Evolutionary conservation across 2,888 invertebrate genomes (phyloP).

Genomic region (Apamea epomidion): DNA sequence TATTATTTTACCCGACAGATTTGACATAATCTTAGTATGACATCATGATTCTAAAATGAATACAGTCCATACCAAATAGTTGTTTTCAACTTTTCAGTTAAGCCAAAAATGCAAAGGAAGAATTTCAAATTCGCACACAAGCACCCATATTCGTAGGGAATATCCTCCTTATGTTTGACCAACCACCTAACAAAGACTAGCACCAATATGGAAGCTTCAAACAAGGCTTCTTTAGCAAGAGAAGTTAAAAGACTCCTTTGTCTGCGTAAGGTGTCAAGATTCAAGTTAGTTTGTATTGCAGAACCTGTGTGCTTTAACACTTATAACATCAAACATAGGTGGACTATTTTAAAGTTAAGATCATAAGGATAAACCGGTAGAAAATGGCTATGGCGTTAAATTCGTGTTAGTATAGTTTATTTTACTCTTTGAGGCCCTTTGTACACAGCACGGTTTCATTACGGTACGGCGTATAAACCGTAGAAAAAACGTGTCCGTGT

Average conservation of each 20-base stretch:
- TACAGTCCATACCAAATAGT: no score
- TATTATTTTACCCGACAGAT: no score
- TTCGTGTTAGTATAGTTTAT: no score
- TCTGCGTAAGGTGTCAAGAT: conserved; percentile 2
- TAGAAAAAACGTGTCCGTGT: not conserved
- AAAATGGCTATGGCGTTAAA: not conserved
- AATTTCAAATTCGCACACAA: not conserved
- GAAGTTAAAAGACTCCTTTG: conserved; percentile 9
- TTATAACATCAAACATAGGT: not conserved
- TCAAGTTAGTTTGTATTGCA: conserved; percentile 2
- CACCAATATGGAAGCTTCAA: conserved; percentile 21
- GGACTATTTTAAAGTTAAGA: not conserved
- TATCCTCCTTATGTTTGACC: conserved; percentile 10
- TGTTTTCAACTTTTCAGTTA: not conserved
- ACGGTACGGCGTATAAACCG: no score
- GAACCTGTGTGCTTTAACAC: not conserved
- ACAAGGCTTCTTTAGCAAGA: conserved; percentile 14
- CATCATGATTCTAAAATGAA: no score
- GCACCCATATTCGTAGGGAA: not conserved
- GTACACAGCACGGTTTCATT: not conserved
- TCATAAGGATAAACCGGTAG: not conserved
- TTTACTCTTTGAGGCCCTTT: no score
- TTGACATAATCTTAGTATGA: no score
- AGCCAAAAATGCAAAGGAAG: conserved; percentile 6
- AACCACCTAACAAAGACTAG: conserved; percentile 8